Evolutionary conservation across 2,888 invertebrate genomes (phyloP), one percentile per base, ranked within the genome.

Genomic region (Acheta domesticus): DNA sequence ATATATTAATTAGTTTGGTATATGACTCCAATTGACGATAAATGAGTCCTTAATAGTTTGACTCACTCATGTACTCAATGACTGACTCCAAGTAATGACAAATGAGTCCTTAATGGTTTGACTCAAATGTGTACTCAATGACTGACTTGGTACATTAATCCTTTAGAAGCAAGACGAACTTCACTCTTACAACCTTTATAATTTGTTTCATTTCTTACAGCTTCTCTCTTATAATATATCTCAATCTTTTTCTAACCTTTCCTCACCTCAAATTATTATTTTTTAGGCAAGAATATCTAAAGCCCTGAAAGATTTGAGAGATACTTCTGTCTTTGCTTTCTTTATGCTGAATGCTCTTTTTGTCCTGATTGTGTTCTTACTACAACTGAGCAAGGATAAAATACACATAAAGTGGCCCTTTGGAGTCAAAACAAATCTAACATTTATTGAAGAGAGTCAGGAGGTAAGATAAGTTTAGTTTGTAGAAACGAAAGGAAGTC

Each of bases 331-430:
- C 5, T 91, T 92, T 84, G 91, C 90, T 77, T 93, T 94, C 86
- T 90, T 93, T 82, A 93, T 94, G 93, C 86, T 93, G 74, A 94
- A 94, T 86, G 90, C 93, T 20, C 88, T 94, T 48, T 94, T 93
- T 87, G 92, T 94, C 19, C 87, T 94, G 75, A 90, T 93, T 80
- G 91, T 94, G 0, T 91, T 94, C 84, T 87, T 94, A 82, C 87
- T 94, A 77, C 94, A 94, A 85, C 86, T 93, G 80, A 92, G 93
- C 84, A 93, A 93, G 85, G 92, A 92, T 83, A 88, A 89, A 74
- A 85, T 93, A 77, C 91, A 93, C 84, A 86, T 93, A 11, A 89
- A 91, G 82, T 93, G 93, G 93, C 93, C 93, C 4, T 88, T 91
- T 75, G 89, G 89, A 83, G 89, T 90, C 2, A 89, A 88, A 79